A percentile compares a stretch with the other conserved stretches of the same genome.
Conservation (phyloP, 2,797 vertebrate species). For the Propithecus perrieri region DNA sequence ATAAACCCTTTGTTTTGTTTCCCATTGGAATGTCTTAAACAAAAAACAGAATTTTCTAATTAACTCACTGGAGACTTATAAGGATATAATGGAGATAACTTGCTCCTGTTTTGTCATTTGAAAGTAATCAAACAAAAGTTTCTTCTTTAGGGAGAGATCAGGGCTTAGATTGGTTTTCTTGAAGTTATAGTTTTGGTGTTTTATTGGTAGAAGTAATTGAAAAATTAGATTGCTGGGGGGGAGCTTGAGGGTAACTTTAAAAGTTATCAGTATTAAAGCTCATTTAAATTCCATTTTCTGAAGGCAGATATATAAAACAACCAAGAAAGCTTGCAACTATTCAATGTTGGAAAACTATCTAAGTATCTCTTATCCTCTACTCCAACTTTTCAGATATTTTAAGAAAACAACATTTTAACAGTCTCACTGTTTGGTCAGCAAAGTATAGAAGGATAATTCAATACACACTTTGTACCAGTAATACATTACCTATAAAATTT, state of each 20-base stretch:
- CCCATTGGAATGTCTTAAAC: conserved; percentile 55
- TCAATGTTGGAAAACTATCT: neutral
- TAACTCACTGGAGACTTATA: conserved; percentile 66
- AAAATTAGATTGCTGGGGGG: conserved; percentile 26
- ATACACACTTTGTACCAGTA: neutral
- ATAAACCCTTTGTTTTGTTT: conserved; percentile 61
- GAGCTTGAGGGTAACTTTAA: neutral
- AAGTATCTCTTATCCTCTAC: neutral
- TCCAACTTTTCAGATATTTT: conserved; percentile 28
- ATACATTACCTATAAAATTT: neutral
- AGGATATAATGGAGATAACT: conserved; percentile 53
- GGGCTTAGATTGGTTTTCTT: neutral
- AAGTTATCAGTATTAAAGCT: conserved; percentile 33
- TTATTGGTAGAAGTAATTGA: conserved; percentile 1
- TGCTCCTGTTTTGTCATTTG: conserved; percentile 56
- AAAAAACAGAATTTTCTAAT: conserved; percentile 73
- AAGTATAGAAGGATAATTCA: neutral
- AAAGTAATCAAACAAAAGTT: conserved; percentile 60
- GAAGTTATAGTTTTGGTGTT: neutral
- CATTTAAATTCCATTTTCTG: conserved; percentile 47
- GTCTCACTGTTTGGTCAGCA: neutral
- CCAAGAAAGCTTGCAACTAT: neutral
- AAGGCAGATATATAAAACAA: conserved; percentile 25
- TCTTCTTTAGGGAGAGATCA: conserved; percentile 11
- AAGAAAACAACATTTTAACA: neutral